phyloP scores from a whole-genome alignment of 2,888 invertebrate species.

The Dascillus cervinus region DNA sequence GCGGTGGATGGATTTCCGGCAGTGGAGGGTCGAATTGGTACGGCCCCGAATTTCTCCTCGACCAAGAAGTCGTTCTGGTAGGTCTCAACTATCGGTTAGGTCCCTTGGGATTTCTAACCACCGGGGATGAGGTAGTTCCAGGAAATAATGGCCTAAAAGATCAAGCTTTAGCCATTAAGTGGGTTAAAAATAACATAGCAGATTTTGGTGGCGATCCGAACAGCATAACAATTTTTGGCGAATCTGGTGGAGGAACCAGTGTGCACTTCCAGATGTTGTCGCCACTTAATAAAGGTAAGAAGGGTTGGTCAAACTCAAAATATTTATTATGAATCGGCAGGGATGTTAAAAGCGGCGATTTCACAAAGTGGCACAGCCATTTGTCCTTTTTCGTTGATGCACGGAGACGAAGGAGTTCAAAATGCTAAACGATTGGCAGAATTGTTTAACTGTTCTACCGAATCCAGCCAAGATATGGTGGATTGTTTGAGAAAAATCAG shows the following conservation, averaged over 20 bases:
- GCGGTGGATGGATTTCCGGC: constrained; percentile 70
- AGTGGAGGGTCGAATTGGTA: constrained; percentile 60
- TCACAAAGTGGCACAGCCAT: constrained; percentile 68
- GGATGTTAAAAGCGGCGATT: constrained; percentile 53
- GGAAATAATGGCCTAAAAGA: constrained; percentile 43
- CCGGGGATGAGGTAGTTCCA: constrained; percentile 33
- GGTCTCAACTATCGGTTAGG: constrained; percentile 23
- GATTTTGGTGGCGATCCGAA: constrained; percentile 39
- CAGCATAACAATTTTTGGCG: constrained; percentile 38
- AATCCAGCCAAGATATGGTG: constrained; percentile 44
- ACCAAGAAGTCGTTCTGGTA: constrained; percentile 59
- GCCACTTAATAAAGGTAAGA: constrained; percentile 37
- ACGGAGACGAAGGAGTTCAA: constrained; percentile 50
- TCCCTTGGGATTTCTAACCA: constrained; percentile 35
- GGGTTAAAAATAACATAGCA: constrained; percentile 36
- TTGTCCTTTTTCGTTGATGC: constrained; percentile 34
- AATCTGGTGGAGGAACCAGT: constrained; percentile 41
- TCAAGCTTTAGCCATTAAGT: constrained; percentile 36
- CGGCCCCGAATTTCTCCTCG: constrained; percentile 62
- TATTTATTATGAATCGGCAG: too few species aligned
- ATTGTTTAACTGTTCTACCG: constrained; percentile 53
- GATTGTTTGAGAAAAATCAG: constrained; percentile 55
- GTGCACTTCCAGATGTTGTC: constrained; percentile 40
- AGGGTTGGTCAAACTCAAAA: too few species aligned
- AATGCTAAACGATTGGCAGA: constrained; percentile 55